Conservation (phyloP, 1,140 invertebrate species). For the Zaprionus ornatus region DNA sequence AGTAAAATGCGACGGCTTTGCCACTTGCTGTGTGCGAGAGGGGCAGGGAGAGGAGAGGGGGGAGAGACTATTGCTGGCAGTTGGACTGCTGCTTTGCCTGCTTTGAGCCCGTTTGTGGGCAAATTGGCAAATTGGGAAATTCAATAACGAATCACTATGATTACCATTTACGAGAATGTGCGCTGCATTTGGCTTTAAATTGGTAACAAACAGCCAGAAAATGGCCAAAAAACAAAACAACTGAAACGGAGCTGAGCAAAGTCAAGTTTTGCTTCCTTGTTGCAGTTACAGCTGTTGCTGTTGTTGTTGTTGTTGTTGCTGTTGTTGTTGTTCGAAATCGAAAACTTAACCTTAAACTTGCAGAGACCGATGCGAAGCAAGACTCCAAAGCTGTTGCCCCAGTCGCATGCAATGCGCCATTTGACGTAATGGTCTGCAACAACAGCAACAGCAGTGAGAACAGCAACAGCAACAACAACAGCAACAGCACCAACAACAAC, state of each 20-base stretch:
- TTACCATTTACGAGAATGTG: slow-evolving; percentile 64
- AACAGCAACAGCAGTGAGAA: too few relatives aligned
- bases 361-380: slow-evolving; percentile 17
- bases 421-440: slow-evolving; percentile 47
- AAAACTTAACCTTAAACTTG: slow-evolving; percentile 81
- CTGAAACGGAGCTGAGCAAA: neutral
- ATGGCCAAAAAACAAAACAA: slow-evolving; percentile 17
- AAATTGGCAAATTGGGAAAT: slow-evolving; percentile 61
- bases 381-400: slow-evolving; percentile 32
- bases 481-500: slow-evolving; percentile 5
- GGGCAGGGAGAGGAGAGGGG: too few relatives aligned
- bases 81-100: slow-evolving; percentile 3
- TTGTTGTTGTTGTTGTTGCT: slow-evolving; percentile 20
- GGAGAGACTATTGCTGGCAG: neutral
- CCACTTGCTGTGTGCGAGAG: slow-evolving; percentile 39
- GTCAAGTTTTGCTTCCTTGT: slow-evolving; percentile 63
- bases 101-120: slow-evolving; percentile 17
- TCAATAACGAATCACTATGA: slow-evolving; percentile 81
- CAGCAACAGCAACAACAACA: neutral
- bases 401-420: slow-evolving; percentile 45
- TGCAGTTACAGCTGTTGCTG: slow-evolving; percentile 12
- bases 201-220: slow-evolving; percentile 37
- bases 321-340: slow-evolving; percentile 59
- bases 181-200: slow-evolving; percentile 40
- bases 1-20: slow-evolving; percentile 50